A percentile compares a stretch with the other conserved stretches of the same genome.
Evolutionary conservation across 2,797 vertebrate species (phyloP).

Genomic region (Pseudochirops corinnae): DNA sequence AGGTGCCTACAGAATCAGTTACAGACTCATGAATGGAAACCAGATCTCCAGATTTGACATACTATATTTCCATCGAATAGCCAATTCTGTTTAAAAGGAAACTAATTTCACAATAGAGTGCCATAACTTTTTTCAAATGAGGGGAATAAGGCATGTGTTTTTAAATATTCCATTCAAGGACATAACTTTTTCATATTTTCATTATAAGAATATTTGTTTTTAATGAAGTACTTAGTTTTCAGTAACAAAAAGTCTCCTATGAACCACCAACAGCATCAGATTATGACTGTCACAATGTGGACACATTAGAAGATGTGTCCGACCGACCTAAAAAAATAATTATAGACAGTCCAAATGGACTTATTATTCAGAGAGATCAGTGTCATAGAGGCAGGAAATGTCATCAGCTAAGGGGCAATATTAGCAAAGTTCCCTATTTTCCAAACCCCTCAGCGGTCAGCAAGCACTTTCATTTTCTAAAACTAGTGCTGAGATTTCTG

Average conservation of each 20-base stretch:
- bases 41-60: neutral
- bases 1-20: neutral
- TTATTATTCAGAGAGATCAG: neutral
- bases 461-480: neutral
- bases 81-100: neutral
- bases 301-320: neutral
- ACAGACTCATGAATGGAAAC: neutral
- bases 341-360: neutral
- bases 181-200: slow-evolving; percentile 13
- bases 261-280: slow-evolving; percentile 6
- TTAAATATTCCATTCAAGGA: slow-evolving; percentile 4
- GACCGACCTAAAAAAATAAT: slow-evolving; percentile 21
- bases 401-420: neutral
- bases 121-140: slow-evolving; percentile 7
- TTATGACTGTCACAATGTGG: neutral
- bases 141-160: neutral
- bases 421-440: neutral
- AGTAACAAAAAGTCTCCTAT: slow-evolving; percentile 10
- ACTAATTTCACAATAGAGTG: slow-evolving; percentile 16
- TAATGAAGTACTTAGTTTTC: slow-evolving; percentile 22
- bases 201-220: neutral
- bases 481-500: neutral
- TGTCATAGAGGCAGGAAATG: neutral
- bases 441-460: neutral
- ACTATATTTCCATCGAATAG: slow-evolving; percentile 5